These are phyloP conservation scores for Onychomys leucogaster DNA, from an alignment of 2,797 vertebrate genomes.

Conservation along the genomic window DNA sequence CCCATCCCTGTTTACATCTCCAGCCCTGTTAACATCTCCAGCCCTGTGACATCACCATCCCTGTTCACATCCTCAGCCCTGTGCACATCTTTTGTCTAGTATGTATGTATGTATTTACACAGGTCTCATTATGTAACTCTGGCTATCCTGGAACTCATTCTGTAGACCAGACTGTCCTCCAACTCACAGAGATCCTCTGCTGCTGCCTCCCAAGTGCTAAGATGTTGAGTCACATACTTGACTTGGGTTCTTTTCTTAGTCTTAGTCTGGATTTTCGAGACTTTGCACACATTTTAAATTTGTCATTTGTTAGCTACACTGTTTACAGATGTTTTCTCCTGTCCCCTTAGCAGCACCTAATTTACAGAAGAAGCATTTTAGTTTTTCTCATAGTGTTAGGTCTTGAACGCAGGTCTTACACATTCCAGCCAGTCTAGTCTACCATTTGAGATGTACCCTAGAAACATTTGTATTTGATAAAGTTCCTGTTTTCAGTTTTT, in stretches of 20 bases:
- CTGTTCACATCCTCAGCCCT: not conserved
- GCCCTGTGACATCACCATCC: not conserved
- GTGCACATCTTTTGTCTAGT: no score
- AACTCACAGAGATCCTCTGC: not conserved
- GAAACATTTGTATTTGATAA: not conserved
- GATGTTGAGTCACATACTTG: not conserved
- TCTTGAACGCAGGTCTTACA: not conserved
- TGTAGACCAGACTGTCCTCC: not conserved
- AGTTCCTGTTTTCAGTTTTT: not conserved
- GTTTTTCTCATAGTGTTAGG: not conserved
- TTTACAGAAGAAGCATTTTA: not conserved
- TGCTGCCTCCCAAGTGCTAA: not conserved
- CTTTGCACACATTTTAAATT: not conserved
- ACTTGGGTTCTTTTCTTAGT: constrained; percentile 29
- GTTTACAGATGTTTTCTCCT: constrained; percentile 41
- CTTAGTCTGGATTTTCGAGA: constrained; percentile 11
- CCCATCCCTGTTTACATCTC: no score
- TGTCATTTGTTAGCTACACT: not conserved
- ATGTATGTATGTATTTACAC: no score
- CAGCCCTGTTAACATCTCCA: not conserved
- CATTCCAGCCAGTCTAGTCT: not conserved
- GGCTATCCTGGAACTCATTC: not conserved
- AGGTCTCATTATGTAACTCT: not conserved
- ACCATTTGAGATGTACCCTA: not conserved
- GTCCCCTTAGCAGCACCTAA: not conserved